Percentiles rank a stretch among this genome's conserved stretches.
These are phyloP conservation scores for Nasonia vitripennis DNA, from an alignment of 1,140 invertebrate species.

Conservation along the genomic window DNA sequence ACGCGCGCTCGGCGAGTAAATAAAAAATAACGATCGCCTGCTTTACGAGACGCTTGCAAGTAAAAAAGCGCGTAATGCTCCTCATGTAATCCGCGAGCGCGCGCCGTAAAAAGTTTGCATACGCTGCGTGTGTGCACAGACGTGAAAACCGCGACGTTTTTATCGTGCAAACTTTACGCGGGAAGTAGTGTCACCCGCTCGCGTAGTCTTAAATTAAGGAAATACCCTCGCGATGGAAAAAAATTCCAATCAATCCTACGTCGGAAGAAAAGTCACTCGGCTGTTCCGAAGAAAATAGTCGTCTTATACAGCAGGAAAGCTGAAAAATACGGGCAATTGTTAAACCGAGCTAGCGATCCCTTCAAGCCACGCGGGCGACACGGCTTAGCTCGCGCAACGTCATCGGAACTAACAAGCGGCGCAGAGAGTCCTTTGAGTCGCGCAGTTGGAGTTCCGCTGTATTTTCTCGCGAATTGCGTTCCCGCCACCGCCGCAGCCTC, in stretches of 20 bases:
- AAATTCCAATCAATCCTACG: background rate
- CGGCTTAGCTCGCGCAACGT: background rate
- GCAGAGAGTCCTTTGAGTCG: background rate
- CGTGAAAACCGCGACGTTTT: background rate
- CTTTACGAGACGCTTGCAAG: too few relatives aligned
- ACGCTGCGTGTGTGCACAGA: too few relatives aligned
- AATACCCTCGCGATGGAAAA: background rate
- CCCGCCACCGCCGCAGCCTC: background rate
- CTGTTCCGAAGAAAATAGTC: background rate
- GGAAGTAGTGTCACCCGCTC: background rate
- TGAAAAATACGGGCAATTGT: background rate
- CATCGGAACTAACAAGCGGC: background rate
- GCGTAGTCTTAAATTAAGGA: background rate
- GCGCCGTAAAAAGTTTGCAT: background rate
- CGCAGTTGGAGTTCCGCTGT: background rate
- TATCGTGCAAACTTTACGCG: background rate
- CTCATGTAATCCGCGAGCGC: too few relatives aligned
- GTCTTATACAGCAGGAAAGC: background rate
- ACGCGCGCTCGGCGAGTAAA: background rate
- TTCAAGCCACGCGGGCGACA: slow-evolving; percentile 8
- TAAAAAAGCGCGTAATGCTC: too few relatives aligned
- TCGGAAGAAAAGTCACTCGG: background rate
- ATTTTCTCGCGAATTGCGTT: background rate
- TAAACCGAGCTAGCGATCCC: slow-evolving; percentile 16
- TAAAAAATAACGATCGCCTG: background rate